These are phyloP conservation scores for Alca torda DNA, from an alignment of 2,797 vertebrate genomes.

Conservation along the genomic window DNA sequence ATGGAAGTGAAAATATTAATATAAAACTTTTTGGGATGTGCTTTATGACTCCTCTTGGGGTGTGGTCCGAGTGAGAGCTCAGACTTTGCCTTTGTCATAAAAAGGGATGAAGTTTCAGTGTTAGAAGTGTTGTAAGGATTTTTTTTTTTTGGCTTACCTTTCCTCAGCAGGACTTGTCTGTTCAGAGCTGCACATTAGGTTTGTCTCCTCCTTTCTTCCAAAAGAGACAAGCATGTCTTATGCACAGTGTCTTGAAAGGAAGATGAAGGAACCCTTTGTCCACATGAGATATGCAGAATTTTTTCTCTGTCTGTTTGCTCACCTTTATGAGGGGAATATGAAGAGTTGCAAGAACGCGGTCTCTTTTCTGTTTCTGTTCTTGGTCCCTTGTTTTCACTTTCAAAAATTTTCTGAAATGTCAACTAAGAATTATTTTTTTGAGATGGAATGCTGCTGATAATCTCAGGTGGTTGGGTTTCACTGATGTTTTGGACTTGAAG, in stretches of 20 bases:
- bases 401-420: neutral
- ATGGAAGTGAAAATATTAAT: neutral
- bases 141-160: neutral
- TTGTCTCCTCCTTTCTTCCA: neutral
- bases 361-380: neutral
- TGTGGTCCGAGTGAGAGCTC: neutral
- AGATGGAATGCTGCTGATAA: neutral
- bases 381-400: neutral
- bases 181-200: neutral
- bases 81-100: neutral
- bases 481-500: neutral
- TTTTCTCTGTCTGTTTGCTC: neutral
- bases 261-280: neutral
- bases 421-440: neutral
- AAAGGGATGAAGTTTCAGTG: neutral
- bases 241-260: neutral
- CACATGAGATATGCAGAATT: neutral
- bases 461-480: neutral
- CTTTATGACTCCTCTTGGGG: neutral
- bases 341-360: rapidly evolving
- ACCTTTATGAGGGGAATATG: neutral
- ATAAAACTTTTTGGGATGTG: neutral
- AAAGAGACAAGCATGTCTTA: neutral
- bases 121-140: neutral
- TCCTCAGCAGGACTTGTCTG: neutral